A percentile compares a stretch with the other conserved stretches of the same genome.
Evolutionary conservation across 2,888 invertebrate species (phyloP).

Genomic region (Cheilosia impressa): DNA sequence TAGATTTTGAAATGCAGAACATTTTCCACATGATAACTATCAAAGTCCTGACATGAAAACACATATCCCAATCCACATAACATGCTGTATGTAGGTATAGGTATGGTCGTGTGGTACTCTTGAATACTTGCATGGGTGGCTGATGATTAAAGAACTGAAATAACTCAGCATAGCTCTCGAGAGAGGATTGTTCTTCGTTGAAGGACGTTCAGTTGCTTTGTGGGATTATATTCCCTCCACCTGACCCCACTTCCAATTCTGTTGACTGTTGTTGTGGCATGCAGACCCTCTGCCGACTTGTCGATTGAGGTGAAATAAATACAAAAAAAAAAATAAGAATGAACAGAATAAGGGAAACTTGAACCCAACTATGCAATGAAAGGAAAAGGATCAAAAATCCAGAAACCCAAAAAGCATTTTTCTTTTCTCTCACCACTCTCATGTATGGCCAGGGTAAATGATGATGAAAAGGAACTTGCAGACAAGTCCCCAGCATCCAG

Average conservation of each 20-base stretch:
- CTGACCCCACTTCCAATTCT: not conserved
- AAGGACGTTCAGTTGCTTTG: conserved; percentile 68
- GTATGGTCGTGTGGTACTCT: conserved; percentile 1
- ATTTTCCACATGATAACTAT: conserved; percentile 66
- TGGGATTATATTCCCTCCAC: conserved; percentile 36
- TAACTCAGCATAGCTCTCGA: conserved; percentile 65
- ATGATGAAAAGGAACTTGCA: conserved; percentile 29
- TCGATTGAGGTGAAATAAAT: conserved; percentile 58
- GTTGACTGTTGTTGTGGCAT: conserved; percentile 47
- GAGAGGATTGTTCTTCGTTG: conserved; percentile 63
- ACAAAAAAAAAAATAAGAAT: too few relatives aligned
- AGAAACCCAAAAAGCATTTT: conserved; percentile 44
- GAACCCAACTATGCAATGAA: conserved; percentile 17
- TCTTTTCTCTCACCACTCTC: conserved; percentile 43
- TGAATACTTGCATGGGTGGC: conserved; percentile 63
- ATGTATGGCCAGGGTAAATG: conserved; percentile 4
- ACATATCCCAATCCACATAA: conserved; percentile 15
- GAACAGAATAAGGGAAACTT: conserved; percentile 29
- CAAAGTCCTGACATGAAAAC: conserved; percentile 48
- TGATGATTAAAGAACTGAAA: conserved; percentile 68
- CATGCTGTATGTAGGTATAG: not conserved
- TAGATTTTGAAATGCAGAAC: conserved; percentile 60
- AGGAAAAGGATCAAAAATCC: conserved; percentile 44
- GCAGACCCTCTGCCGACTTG: conserved; percentile 57
- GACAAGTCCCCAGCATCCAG: conserved; percentile 31